Evolutionary conservation across 2,113 vertebrate genomes (phyloP).

Genomic region (Arvicanthis niloticus): DNA sequence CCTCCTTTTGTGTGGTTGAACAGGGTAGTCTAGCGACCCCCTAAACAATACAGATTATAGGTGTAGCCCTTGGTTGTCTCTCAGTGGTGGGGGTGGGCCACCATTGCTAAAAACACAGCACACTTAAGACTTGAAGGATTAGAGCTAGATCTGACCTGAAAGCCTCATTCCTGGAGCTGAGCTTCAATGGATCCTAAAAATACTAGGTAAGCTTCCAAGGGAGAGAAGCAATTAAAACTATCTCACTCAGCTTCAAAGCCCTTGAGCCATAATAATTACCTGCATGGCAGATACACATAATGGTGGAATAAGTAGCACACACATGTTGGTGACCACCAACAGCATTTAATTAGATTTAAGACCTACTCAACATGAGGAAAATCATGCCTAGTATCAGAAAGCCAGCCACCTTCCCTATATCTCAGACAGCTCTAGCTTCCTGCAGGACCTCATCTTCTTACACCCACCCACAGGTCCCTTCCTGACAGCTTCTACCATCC

Average conservation of each 20-base stretch:
- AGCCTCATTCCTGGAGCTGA: too few relatives aligned
- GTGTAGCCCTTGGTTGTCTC: neutral
- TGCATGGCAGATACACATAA: neutral
- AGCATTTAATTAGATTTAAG: neutral
- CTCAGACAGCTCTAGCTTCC: neutral
- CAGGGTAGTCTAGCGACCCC: neutral
- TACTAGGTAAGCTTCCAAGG: neutral
- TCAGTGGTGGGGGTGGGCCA: too few relatives aligned
- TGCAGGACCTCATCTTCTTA: neutral
- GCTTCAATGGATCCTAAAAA: too few relatives aligned
- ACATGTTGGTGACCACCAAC: neutral
- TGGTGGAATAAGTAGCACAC: too few relatives aligned
- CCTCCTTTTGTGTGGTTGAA: neutral
- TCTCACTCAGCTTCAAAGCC: neutral
- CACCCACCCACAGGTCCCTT: neutral
- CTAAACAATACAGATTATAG: neutral
- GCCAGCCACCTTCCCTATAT: fast-evolving
- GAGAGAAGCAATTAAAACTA: neutral
- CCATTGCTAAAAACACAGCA: too few relatives aligned
- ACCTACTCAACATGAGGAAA: neutral
- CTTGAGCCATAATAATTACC: neutral
- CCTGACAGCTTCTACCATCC: neutral
- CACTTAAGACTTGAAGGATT: too few relatives aligned
- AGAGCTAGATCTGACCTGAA: neutral
- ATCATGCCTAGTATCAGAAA: neutral